Base-by-base conservation (phyloP, 2,888 invertebrate species). In the Carcina quercana region DNA sequence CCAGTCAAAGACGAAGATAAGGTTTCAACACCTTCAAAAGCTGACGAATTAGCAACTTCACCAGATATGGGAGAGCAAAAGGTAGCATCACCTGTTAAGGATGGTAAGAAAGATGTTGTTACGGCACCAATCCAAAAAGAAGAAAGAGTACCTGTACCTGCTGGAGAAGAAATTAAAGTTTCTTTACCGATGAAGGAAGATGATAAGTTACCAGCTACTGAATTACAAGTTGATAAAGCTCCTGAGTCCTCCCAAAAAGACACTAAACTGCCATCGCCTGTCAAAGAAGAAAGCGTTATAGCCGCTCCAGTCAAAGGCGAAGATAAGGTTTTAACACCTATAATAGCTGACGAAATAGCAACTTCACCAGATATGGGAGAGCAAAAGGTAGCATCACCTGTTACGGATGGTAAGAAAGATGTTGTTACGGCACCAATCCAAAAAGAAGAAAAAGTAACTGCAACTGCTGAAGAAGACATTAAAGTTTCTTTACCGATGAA, bases 1-100 rank as follows among this genome's bases (percentile, higher is more conserved):
- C 38, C 38, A 1, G 20, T 30, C 2, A 32, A 35, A 2, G 12
- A 7, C 3, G 30, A 32, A 0, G 34, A 37, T 0, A 43, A 47
- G 7, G n/a, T 21, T 13, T 2, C 28, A 32, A 1, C 40, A 33
- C 20, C 34, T 37, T 11, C 33, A 22, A 2, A 26, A 29, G 10
- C 20, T 29, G 8, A 2, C 2, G 22, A 22, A 24, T n/a, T n/a
- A n/a, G n/a, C n/a, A n/a, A n/a, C n/a, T n/a, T n/a, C n/a, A n/a
- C n/a, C n/a, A n/a, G n/a, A n/a, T n/a, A n/a, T n/a, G n/a, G n/a
- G n/a, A n/a, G n/a, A n/a, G n/a, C 17, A 5, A 25, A 35, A 15
- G 29, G 19, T 3, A n/a, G n/a, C n/a, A n/a, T n/a, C n/a, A n/a
- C n/a, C n/a, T n/a, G n/a, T n/a, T n/a, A n/a, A n/a, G n/a, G n/a